Base-by-base conservation (phyloP, 2,797 vertebrate species). In the Ptychadena robeensis region DNA sequence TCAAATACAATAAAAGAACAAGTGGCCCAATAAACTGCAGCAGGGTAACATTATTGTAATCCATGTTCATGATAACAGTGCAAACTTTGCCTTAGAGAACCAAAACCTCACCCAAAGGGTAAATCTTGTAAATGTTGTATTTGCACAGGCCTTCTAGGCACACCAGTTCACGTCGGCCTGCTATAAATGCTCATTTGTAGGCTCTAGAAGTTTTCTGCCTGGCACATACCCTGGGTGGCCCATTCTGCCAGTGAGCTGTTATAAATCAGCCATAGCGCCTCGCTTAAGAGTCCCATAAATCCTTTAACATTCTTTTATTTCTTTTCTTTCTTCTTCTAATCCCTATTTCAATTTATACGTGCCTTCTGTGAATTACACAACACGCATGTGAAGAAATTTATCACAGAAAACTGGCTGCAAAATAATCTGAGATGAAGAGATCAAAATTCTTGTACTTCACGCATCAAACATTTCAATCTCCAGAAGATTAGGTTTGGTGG, bases 1-100 rank as follows among this genome's bases (percentile, higher is more conserved):
- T 79, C 82, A 79, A 61, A 83, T 28, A 61, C 75, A n/a, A 83
- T 83, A 83, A 83, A 83, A 79, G 10, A 68, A 40, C 61, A 69
- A 59, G 79, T 68, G 75, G 63, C 75, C 68, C 68, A 73, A 80
- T 76, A 80, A 84, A 84, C 53, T 34, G 30, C 48, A 69, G 10
- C 28, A 67, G 65, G 40, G 37, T 27, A 3, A 27, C 27, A 2
- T 28, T 61, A 10, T 28, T 28, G n/a, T 27, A 61, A 25, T 28
- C 31, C 14, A 6, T 31, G 35, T 44, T 12, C 25, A 22, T 28
- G 31, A 77, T 64, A 64, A 22, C 32, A 44, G 37, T 11, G 31
- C 37, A n/a, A 32, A 30, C 37, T 44, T 65, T 9, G 63, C 48
- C 35, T 18, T 18, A 12, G 12, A 37, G 1, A 22, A 59, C 34